Evolutionary conservation across 2,797 vertebrate species (phyloP), one percentile per base, ranked within the genome.

Genomic region (Argentina silus): DNA sequence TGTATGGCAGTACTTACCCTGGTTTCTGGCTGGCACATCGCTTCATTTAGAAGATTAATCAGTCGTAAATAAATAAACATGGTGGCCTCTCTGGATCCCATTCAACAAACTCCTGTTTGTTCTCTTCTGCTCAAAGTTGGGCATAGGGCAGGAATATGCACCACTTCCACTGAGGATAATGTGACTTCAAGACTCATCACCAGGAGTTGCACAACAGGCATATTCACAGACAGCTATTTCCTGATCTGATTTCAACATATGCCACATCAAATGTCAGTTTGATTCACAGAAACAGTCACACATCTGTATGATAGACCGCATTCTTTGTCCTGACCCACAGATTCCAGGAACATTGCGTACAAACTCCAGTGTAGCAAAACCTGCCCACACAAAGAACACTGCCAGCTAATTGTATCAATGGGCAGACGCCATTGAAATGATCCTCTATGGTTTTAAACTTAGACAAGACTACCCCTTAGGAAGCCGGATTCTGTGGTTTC

Each of bases 31-130:
- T 83, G 79, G 81, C 81, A 86, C 23, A 66, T 81, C 74, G 78
- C 65, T 81, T 79, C 78, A 87, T 88, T 90, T 83, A 78, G 67
- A 78, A 86, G 78, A 87, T 88, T 81, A 84, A 90, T 90, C 81
- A 86, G 81, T 85, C 73, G 68, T 69, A 77, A 69, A 85, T 86
- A 87, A 90, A 89, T 82, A 88, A 88, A 90, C 82, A 77, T 56
- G 57, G 55, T 78, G 69, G 62, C 43, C 55, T 83, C 57, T 75
- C 47, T 81, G 74, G 61, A 72, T 83, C 73, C 79, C 73, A 67
- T 62, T 74, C 69, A 57, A 15, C 67, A 48, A 63, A n/a, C 50
- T 17, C 51, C 48, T 7, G 23, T 42, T n/a, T 23, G 11, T 47
- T 65, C 21, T 44, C n/a, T 36, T 70, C 12, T 0, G 23, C 27